Evolutionary conservation across 1,140 invertebrate species (phyloP), one percentile per base, ranked within the genome.

Genomic region (Harlomillsia oculata): DNA sequence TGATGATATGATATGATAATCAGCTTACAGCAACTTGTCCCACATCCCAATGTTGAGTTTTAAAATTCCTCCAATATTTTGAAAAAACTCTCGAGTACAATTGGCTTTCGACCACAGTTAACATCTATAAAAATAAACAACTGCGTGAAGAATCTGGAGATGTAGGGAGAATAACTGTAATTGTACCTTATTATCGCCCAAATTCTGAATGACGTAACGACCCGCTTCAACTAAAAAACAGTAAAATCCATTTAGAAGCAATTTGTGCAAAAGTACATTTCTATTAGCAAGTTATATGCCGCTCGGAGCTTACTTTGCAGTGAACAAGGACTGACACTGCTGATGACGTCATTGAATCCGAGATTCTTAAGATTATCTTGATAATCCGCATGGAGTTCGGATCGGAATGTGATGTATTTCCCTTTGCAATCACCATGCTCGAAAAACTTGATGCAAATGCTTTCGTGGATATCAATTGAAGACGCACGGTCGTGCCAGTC

Each of bases 271-370:
- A n/a, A 28, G 28, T 45, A 23, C 20, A 21, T 16, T 41, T 16
- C 39, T n/a, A n/a, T n/a, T n/a, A n/a, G n/a, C n/a, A n/a, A n/a
- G n/a, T 11, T 36, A 36, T 36, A 11, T 36, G 9, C n/a, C 32
- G 9, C 32, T 9, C 32, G n/a, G 8, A 34, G 43, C 48, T 26
- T 52, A 58, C 56, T 58, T 43, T 58, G 48, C n/a, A 58, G 40
- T 4, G 56, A 44, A 26, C 56, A 58, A 13, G 56, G 56, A 28
- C 48, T 52, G 5, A 53, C 21, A n/a, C 48, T 52, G 18, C 56
- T 58, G 21, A 58, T 52, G n/a, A 58, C 56, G 23, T 58, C 56
- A 23, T 58, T 58, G 37, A 58, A 58, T 26, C 56, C 56, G 28
- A 58, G 43, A 45, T 58, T 34, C 30, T 49, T 58, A 20, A 58